Evolutionary conservation across 37 sponge, comb jelly and placozoan genomes (phyloP).

Genomic region (Hexactinellida sp.): DNA sequence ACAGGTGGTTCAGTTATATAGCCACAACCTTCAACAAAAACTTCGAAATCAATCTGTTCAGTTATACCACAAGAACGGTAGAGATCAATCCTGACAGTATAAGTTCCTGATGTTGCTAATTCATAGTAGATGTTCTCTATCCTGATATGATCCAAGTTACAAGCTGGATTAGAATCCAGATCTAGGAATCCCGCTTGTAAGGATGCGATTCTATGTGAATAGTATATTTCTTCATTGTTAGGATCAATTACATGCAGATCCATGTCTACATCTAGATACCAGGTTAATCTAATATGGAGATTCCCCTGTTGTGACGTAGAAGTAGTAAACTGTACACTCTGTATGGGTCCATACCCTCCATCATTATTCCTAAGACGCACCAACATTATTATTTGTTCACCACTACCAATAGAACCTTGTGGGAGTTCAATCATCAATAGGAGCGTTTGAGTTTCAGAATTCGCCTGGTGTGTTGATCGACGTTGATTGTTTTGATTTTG

Average conservation of each 20-base stretch:
- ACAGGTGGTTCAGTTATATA: background rate
- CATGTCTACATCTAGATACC: background rate
- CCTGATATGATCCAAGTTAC: background rate
- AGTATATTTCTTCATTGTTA: background rate
- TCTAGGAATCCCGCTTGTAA: background rate
- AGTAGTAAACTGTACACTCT: background rate
- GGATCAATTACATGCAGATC: background rate
- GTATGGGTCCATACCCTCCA: background rate
- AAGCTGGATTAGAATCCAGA: background rate
- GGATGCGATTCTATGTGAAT: background rate
- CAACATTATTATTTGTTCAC: background rate
- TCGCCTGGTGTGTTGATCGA: background rate
- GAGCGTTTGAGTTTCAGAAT: background rate
- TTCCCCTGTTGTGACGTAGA: background rate
- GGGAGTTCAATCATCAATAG: background rate
- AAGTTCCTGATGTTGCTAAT: background rate
- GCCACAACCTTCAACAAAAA: background rate
- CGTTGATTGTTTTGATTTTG: background rate
- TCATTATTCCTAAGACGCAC: background rate
- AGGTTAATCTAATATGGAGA: background rate
- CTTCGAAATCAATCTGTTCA: background rate
- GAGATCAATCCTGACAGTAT: constrained; percentile 1
- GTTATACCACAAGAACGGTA: background rate
- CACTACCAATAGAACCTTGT: background rate
- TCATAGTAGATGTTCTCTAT: background rate